Conservation (phyloP, 2,797 vertebrate genomes). For the Pseudochirops cupreus region DNA sequence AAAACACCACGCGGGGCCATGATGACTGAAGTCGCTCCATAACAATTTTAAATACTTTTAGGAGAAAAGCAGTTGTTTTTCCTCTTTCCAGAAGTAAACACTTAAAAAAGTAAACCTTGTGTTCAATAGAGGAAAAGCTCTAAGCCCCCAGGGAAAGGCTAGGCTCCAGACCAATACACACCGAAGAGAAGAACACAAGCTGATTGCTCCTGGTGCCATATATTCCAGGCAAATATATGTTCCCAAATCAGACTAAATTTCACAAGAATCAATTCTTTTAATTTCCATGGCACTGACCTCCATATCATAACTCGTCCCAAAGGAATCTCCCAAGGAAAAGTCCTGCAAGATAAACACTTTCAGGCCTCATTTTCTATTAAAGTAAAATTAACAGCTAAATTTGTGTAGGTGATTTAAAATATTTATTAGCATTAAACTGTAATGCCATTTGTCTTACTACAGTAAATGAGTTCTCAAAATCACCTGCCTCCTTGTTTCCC, state of each 20-base stretch:
- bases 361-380: not conserved
- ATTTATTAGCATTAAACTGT: conserved; percentile 3
- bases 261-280: not conserved
- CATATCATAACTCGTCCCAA: not conserved
- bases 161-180: not conserved
- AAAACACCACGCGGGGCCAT: not conserved
- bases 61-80: not conserved
- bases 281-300: conserved; percentile 7
- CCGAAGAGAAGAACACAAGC: not conserved
- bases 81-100: not conserved
- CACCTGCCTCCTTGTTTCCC: not conserved
- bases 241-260: conserved; percentile 14
- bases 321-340: not conserved
- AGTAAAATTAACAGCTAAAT: not conserved
- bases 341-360: not conserved
- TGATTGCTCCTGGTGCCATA: not conserved
- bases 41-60: not conserved
- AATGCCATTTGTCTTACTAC: conserved; percentile 24
- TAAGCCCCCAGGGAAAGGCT: not conserved
- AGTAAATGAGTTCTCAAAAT: not conserved
- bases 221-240: not conserved
- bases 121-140: not conserved
- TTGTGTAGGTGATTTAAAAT: conserved; percentile 13
- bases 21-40: not conserved
- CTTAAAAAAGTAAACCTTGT: not conserved